Percentiles rank a stretch among this genome's conserved stretches.
Conservation (phyloP, 2,113 vertebrate species). For the Bos javanicus region DNA sequence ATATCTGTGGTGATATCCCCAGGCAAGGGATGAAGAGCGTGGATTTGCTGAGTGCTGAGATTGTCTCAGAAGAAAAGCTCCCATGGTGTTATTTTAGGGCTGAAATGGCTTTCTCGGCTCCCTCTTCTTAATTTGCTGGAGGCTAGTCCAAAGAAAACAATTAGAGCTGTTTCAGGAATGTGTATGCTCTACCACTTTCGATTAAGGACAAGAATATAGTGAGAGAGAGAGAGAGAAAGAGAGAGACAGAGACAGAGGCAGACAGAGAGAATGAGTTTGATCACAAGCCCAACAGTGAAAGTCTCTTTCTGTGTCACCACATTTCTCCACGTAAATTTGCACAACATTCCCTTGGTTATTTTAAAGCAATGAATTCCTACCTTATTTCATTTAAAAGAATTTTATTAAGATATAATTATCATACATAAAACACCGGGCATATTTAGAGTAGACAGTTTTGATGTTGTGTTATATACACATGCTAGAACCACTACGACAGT, state of each 20-base stretch:
- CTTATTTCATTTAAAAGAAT: neutral
- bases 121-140: conserved; percentile 63
- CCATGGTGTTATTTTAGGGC: neutral
- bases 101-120: conserved; percentile 53
- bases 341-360: neutral
- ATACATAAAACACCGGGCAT: neutral
- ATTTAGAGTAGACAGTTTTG: neutral
- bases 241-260: neutral
- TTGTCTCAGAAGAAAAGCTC: neutral
- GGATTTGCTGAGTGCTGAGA: neutral
- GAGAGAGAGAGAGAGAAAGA: neutral
- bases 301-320: neutral
- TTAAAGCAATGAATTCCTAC: neutral
- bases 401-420: neutral
- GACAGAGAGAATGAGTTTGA: neutral
- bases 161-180: conserved; percentile 55
- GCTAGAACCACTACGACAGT: neutral
- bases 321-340: neutral
- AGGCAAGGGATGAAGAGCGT: neutral
- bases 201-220: conserved; percentile 46
- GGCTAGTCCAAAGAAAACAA: conserved; percentile 63
- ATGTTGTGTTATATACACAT: neutral
- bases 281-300: neutral
- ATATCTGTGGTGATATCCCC: neutral
- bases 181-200: conserved; percentile 63